Evolutionary conservation across 1,140 invertebrate genomes (phyloP).

Genomic region (Brachionus manjavacas): DNA sequence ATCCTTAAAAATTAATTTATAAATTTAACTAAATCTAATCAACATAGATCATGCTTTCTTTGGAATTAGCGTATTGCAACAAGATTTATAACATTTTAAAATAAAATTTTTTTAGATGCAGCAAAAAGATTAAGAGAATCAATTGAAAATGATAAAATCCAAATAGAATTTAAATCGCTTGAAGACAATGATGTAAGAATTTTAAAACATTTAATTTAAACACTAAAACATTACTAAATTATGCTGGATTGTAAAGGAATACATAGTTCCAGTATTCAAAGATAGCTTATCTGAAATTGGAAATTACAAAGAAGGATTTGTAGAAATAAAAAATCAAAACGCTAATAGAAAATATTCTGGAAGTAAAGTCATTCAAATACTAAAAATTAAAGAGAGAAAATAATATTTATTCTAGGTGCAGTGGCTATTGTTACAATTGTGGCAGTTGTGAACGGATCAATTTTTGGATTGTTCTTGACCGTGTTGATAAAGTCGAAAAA

Average conservation of each 20-base stretch:
- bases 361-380: neutral
- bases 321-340: neutral
- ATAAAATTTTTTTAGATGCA: neutral
- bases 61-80: too few relatives aligned
- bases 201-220: neutral
- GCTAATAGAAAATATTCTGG: neutral
- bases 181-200: slow-evolving; percentile 16
- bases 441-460: neutral
- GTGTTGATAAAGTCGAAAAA: slow-evolving; percentile 30
- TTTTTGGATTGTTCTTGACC: neutral
- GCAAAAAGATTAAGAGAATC: neutral
- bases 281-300: slow-evolving; percentile 20
- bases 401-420: neutral
- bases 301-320: slow-evolving; percentile 37
- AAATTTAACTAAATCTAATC: too few relatives aligned
- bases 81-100: neutral
- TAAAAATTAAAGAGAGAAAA: too few relatives aligned
- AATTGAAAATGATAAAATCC: slow-evolving; percentile 1
- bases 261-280: slow-evolving; percentile 19
- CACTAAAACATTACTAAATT: too few relatives aligned
- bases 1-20: neutral
- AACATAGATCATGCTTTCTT: too few relatives aligned
- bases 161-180: slow-evolving; percentile 18
- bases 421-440: slow-evolving; percentile 27
- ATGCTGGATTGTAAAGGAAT: neutral